Conservation (phyloP, 2,888 invertebrate genomes). For the Clepsis dumicolana region DNA sequence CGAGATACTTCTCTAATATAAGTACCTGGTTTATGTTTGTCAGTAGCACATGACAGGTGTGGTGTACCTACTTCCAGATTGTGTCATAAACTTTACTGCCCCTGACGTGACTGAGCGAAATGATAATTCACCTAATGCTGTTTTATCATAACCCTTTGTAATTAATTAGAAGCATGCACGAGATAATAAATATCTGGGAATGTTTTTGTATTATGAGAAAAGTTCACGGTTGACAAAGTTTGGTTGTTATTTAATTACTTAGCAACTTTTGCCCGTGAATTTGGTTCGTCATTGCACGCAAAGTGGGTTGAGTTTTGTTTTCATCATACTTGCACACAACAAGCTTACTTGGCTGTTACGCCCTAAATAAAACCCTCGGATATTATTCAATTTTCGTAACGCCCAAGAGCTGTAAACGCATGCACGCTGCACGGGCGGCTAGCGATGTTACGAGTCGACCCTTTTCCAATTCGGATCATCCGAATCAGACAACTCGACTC, state of each 20-base stretch:
- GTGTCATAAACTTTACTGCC: conserved; percentile 53
- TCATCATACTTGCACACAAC: no score
- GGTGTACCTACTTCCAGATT: conserved; percentile 54
- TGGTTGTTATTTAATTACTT: neutral
- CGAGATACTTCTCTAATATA: no score
- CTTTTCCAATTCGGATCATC: no score
- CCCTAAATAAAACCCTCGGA: no score
- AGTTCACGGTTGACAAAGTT: neutral
- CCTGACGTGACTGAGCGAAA: conserved; percentile 33
- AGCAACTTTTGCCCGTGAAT: neutral
- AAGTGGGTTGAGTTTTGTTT: neutral
- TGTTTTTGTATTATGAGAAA: neutral
- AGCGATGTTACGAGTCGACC: no score
- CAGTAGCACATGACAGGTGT: conserved; percentile 55
- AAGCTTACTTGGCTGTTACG: no score
- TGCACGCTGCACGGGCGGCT: no score
- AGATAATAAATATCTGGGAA: neutral
- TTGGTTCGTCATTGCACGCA: neutral
- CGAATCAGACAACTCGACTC: no score
- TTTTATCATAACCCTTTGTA: conserved; percentile 27
- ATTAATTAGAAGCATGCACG: conserved; percentile 31
- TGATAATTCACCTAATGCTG: conserved; percentile 42
- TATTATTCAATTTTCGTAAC: no score
- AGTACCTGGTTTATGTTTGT: no score
- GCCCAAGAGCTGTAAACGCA: no score